Percentiles rank a stretch among this genome's conserved stretches.
These are phyloP conservation scores for Morone saxatilis DNA, from an alignment of 2,113 vertebrate species.

Conservation along the genomic window DNA sequence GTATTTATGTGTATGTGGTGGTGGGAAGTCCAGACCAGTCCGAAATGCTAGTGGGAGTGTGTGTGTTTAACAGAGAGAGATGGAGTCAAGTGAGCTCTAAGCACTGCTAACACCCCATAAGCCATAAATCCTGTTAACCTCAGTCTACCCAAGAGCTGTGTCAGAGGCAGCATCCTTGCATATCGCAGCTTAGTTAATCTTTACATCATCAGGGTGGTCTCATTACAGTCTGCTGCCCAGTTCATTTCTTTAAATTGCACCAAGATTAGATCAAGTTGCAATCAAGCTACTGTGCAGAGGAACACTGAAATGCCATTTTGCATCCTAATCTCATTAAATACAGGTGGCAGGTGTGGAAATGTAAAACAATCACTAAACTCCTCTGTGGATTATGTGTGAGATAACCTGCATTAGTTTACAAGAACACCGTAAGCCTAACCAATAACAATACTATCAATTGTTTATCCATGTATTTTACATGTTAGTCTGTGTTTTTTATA, in stretches of 20 bases:
- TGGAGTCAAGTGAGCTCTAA: constrained; percentile 34
- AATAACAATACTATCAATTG: constrained; percentile 35
- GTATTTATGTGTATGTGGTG: constrained; percentile 40
- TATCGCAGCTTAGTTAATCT: constrained; percentile 22
- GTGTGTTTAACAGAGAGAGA: constrained; percentile 9
- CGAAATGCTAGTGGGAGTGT: not conserved
- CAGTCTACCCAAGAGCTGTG: constrained; percentile 32
- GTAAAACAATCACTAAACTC: constrained; percentile 22
- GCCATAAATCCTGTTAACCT: constrained; percentile 67
- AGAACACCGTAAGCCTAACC: not conserved
- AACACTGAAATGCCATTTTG: constrained; percentile 22
- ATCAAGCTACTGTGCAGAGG: constrained; percentile 6
- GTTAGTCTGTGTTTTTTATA: not conserved
- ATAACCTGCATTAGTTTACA: constrained; percentile 33
- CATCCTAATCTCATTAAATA: constrained; percentile 46
- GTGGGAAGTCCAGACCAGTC: not conserved
- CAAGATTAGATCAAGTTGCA: constrained; percentile 34
- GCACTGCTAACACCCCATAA: constrained; percentile 54
- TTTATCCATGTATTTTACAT: constrained; percentile 16
- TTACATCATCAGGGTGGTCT: constrained; percentile 21
- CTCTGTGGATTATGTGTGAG: constrained; percentile 24
- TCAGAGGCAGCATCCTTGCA: constrained; percentile 28
- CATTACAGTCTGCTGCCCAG: constrained; percentile 25
- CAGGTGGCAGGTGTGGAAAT: constrained; percentile 41
- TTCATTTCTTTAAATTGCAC: constrained; percentile 36